Conservation (phyloP, 2,797 vertebrate species). For the Parauchenoglanis punctatus region DNA sequence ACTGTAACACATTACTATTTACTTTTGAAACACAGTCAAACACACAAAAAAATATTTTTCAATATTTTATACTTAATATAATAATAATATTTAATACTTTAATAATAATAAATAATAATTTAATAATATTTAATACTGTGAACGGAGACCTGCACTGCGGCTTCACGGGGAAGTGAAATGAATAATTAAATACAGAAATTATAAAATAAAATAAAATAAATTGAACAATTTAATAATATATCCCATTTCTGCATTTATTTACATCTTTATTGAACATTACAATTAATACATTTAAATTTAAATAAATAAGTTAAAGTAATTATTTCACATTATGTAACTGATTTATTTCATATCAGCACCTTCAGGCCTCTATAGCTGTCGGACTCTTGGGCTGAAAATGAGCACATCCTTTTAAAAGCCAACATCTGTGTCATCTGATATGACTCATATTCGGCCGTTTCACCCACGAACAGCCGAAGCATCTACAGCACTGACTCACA, state of each 20-base stretch:
- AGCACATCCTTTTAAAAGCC: not conserved
- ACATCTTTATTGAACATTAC: not conserved
- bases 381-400: conserved; percentile 6
- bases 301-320: not conserved
- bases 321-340: not conserved
- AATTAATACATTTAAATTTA: not conserved
- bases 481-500: not conserved
- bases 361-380: not conserved
- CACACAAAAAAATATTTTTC: too few relatives aligned
- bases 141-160: not conserved
- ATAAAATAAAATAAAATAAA: too few relatives aligned
- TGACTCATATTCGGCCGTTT: conserved; percentile 4
- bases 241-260: not conserved
- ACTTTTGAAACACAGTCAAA: too few relatives aligned
- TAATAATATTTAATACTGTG: not conserved
- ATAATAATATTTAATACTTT: too few relatives aligned
- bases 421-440: conserved; percentile 19
- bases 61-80: too few relatives aligned
- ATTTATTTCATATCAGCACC: not conserved
- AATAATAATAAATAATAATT: too few relatives aligned
- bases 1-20: not conserved
- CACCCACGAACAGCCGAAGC: not conserved
- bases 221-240: not conserved
- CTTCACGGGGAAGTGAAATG: not conserved
- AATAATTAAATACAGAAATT: not conserved